Conservation (phyloP, 2,888 invertebrate genomes). For the Pollenia labialis region DNA sequence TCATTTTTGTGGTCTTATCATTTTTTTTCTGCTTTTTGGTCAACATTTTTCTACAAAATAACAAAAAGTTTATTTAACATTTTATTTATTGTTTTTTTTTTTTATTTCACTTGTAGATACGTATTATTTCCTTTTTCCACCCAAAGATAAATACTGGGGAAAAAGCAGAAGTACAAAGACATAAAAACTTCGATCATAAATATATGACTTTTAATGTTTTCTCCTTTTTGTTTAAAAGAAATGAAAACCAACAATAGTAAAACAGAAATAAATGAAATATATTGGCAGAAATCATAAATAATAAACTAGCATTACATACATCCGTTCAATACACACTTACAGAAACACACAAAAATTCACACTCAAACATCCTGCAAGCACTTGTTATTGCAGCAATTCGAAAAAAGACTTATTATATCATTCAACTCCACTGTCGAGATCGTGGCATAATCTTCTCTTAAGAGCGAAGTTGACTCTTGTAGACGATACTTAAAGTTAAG, state of each 20-base stretch:
- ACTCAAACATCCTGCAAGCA: background rate
- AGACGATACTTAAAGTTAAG: too few species aligned
- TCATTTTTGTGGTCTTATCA: conserved; percentile 1
- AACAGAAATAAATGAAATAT: conserved; percentile 27
- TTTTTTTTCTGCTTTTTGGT: background rate
- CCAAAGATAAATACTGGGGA: conserved; percentile 4
- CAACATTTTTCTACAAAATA: conserved; percentile 44
- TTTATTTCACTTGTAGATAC: background rate
- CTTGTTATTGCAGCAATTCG: too few species aligned
- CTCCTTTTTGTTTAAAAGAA: conserved; percentile 14
- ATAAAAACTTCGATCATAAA: conserved; percentile 71
- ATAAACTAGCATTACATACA: conserved; percentile 39
- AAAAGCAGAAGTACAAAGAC: background rate
- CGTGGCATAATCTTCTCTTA: too few species aligned
- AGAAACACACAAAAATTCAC: background rate
- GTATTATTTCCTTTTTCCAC: background rate
- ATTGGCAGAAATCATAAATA: conserved; percentile 69
- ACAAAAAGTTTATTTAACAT: conserved; percentile 48
- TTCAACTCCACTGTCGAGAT: too few species aligned
- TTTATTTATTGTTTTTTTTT: background rate
- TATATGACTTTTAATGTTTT: conserved; percentile 58
- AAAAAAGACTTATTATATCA: too few species aligned
- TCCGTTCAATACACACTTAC: background rate
- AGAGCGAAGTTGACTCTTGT: too few species aligned
- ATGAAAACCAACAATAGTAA: conserved; percentile 18